Base-by-base conservation (phyloP, 2,113 vertebrate genomes). In the Rhagologus leucostigma region DNA sequence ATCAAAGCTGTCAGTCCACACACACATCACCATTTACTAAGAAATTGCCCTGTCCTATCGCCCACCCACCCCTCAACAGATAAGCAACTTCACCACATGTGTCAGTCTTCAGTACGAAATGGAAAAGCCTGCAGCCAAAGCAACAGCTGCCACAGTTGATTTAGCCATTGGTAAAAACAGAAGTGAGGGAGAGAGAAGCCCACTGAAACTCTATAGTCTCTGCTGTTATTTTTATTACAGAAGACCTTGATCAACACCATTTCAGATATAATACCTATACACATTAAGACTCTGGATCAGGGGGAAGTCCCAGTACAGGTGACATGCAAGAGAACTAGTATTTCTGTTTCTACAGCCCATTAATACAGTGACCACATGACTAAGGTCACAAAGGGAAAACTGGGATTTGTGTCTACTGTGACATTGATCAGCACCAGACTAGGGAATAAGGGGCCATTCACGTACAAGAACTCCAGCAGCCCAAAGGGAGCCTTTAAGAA, bases 111-210 rank as follows among this genome's bases (percentile, higher is more conserved):
- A 17, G 35, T 3, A 82, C 0, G 1, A 80, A 69, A 46, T 39
- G 39, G 82, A 95, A 90, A 79, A 95, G 87, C 79, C 82, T 55
- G 46, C n/a, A 91, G 90, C 41, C 53, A 84, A 32, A 87, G 82
- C 63, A 79, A 81, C 47, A 91, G 56, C 90, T 93, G 77, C 82
- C 55, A 87, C 23, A 64, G 57, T 49, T 3, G 1, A 78, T 91
- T 78, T 64, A 78, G 49, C 87, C 90, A 82, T 17, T 29, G 44
- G 44, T 79, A 74, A 60, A 67, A 90, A 53, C 20, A 30, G 30
- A 85, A 78, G 52, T 3, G 19, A 85, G 16, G 18, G 18, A 60
- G 37, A 50, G n/a, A 85, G 16, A 35, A 80, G 32, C 53, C 35
- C 14, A 19, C 20, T 41, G 35, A 76, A 67, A 59, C 30, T 35